Conservation (phyloP, 2,888 invertebrate genomes). For the Tethea ocularis region DNA sequence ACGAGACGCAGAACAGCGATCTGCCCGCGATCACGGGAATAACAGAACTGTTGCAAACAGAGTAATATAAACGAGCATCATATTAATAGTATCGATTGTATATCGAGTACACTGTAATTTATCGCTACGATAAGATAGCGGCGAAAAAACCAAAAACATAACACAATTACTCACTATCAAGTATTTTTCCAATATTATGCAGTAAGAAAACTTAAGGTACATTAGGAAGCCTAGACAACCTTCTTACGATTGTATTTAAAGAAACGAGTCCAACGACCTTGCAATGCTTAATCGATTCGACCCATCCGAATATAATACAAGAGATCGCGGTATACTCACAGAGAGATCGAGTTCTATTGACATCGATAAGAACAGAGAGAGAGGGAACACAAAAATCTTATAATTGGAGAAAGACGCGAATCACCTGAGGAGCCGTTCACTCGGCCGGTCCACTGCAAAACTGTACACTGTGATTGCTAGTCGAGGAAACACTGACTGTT, state of each 20-base stretch:
- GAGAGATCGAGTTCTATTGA: conserved; percentile 49
- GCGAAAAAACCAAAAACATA: conserved; percentile 40
- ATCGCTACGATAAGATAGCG: conserved; percentile 77
- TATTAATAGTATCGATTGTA: conserved; percentile 70
- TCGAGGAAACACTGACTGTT: conserved; percentile 53
- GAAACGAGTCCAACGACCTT: conserved; percentile 48
- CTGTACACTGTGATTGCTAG: conserved; percentile 53
- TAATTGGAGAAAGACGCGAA: conserved; percentile 45
- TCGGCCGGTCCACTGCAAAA: conserved; percentile 35
- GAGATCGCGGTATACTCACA: conserved; percentile 23
- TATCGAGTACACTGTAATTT: conserved; percentile 74
- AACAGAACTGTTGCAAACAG: conserved; percentile 64
- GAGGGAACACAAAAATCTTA: conserved; percentile 44
- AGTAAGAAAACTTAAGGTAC: not conserved
- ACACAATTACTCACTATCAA: conserved; percentile 39
- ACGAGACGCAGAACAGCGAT: conserved; percentile 52
- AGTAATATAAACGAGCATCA: conserved; percentile 47
- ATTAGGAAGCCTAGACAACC: conserved; percentile 13
- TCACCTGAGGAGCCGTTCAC: conserved; percentile 51
- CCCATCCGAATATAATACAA: conserved; percentile 30
- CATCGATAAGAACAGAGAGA: conserved; percentile 48
- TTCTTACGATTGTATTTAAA: conserved; percentile 29
- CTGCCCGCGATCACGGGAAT: conserved; percentile 65
- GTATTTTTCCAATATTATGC: conserved; percentile 37
- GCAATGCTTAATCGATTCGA: conserved; percentile 33